Conservation (phyloP, 2,888 invertebrate species). For the Chironomus riparius region DNA sequence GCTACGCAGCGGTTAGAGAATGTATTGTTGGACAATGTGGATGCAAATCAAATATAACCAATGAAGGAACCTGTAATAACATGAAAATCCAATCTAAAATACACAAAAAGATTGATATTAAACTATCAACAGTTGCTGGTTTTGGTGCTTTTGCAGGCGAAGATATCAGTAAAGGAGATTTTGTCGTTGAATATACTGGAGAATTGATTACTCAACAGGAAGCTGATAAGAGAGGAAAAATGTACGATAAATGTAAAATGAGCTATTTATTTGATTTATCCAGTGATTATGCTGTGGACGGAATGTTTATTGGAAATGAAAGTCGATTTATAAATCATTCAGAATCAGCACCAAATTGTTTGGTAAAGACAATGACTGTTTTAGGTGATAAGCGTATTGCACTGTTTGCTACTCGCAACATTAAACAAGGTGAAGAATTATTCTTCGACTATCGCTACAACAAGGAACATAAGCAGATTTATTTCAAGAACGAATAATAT, state of each 20-base stretch:
- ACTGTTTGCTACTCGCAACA: not conserved
- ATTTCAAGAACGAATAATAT: not conserved
- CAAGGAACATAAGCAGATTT: not conserved
- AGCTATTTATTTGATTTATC: not conserved
- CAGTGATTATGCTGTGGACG: not conserved
- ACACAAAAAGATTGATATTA: not conserved
- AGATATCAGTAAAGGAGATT: not conserved
- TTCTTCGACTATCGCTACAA: not conserved
- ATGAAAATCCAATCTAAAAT: not conserved
- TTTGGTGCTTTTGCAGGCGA: not conserved
- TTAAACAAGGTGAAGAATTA: not conserved
- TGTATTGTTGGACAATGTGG: not conserved
- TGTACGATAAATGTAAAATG: not conserved
- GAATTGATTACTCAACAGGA: not conserved
- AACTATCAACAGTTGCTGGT: not conserved
- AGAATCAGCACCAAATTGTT: not conserved
- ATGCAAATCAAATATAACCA: not conserved
- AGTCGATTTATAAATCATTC: not conserved
- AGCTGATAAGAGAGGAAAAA: not conserved
- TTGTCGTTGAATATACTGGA: not conserved
- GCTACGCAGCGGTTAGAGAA: not conserved
- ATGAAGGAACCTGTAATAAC: not conserved
- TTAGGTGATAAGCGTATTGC: not conserved
- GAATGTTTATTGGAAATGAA: not conserved
- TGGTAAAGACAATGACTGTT: not conserved